Conservation (phyloP, 2,113 vertebrate species). For the Cynopterus brachyotis region DNA sequence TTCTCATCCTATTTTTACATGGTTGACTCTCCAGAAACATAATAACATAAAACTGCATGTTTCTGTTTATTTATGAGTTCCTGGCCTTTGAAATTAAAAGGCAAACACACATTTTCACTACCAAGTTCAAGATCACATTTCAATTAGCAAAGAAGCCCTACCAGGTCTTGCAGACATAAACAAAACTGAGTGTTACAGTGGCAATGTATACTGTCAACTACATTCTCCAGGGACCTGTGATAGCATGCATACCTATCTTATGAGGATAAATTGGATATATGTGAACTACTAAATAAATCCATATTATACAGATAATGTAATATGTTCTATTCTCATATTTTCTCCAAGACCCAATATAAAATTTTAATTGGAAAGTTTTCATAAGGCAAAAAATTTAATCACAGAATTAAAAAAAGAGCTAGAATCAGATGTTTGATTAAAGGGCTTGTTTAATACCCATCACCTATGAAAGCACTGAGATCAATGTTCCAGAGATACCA, state of each 20-base stretch:
- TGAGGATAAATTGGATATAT: background rate
- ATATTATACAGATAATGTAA: background rate
- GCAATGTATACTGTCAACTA: background rate
- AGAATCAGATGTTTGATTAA: background rate
- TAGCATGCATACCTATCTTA: background rate
- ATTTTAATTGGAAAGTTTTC: background rate
- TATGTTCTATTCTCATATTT: background rate
- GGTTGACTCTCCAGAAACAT: background rate
- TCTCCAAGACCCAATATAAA: background rate
- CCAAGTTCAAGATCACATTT: conserved; percentile 14
- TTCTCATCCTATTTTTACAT: conserved; percentile 8
- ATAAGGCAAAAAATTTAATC: background rate
- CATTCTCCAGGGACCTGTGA: background rate
- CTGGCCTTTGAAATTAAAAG: conserved; percentile 35
- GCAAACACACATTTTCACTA: background rate
- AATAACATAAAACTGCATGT: background rate
- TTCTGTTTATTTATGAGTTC: background rate
- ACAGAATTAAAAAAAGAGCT: background rate
- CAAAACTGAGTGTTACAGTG: background rate
- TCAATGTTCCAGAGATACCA: background rate
- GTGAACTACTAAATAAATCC: background rate
- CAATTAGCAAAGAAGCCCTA: conserved; percentile 4
- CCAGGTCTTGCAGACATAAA: background rate
- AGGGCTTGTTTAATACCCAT: background rate
- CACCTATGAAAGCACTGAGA: background rate